Evolutionary conservation across 2,113 vertebrate genomes (phyloP), one percentile per base, ranked within the genome.

Genomic region (Cygnus atratus): DNA sequence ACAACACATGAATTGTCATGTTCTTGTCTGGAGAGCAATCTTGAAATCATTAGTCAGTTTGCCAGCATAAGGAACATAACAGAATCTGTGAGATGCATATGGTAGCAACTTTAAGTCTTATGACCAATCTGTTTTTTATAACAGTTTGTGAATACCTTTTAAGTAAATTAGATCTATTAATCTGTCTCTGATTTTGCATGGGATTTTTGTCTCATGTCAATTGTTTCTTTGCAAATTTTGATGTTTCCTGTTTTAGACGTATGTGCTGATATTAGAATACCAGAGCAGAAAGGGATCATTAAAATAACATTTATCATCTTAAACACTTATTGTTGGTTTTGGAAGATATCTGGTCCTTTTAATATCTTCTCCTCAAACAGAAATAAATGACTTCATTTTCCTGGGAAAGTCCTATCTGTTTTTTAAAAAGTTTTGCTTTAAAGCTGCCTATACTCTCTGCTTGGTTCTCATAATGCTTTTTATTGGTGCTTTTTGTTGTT

Each of bases 51-150:
- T 94, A 96, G 68, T 90, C 43, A 58, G 54, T 87, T 87, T 94
- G 90, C 79, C 72, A 84, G 95, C 86, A 92, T 87, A 94, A 96
- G 86, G 92, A 92, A 79, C 66, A 44, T 84, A 94, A 61, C 46
- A 39, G 93, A 87, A 78, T 82, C 83, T 95, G 85, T 41, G 86
- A 92, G 70, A 72, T 96, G 79, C 96, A 90, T 93, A 90, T 96
- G 96, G 80, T 46, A 91, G 75, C 88, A 87, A 78, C 88, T 92
- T n/a, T 26, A 54, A 87, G 35, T 70, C 92, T 89, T 91, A 87
- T 59, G 62, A 89, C 62, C 91, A 89, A 90, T 94, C 92, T 95
- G 92, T 0, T 62, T 96, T 93, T 96, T 87, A 44, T 76, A 96
- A 83, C 66, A 77, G 62, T 86, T 65, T 87, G 67, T 91, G 86